These are phyloP conservation scores for Cydia splendana DNA, from an alignment of 1,140 invertebrate genomes.

Conservation along the genomic window DNA sequence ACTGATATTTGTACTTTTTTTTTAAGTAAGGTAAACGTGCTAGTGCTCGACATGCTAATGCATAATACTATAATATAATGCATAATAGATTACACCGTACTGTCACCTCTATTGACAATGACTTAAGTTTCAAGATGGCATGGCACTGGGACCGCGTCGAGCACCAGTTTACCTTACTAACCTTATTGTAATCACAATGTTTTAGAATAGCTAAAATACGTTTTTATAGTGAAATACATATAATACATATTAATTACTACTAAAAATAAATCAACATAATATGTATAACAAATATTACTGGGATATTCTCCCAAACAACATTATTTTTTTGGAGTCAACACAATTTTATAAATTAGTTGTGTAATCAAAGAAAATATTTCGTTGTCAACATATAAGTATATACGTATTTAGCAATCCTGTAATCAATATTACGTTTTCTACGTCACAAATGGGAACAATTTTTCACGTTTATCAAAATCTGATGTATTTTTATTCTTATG, in stretches of 20 bases:
- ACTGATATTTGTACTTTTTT: too few relatives aligned
- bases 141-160: too few relatives aligned
- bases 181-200: too few relatives aligned
- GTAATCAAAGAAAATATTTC: neutral
- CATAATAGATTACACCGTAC: too few relatives aligned
- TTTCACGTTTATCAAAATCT: conserved; percentile 10
- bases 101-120: too few relatives aligned
- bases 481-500: conserved; percentile 32
- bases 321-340: neutral
- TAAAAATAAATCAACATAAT: neutral
- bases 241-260: too few relatives aligned
- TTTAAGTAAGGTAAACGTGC: too few relatives aligned
- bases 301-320: neutral
- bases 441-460: neutral
- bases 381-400: neutral
- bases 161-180: too few relatives aligned
- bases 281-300: neutral
- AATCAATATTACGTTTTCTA: neutral
- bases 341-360: neutral
- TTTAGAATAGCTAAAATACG: too few relatives aligned
- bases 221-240: neutral
- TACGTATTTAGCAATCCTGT: neutral
- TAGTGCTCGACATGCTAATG: too few relatives aligned
- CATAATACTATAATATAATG: too few relatives aligned
- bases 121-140: too few relatives aligned